Evolutionary conservation across 2,797 vertebrate genomes (phyloP).

Genomic region (Hirundo rustica): DNA sequence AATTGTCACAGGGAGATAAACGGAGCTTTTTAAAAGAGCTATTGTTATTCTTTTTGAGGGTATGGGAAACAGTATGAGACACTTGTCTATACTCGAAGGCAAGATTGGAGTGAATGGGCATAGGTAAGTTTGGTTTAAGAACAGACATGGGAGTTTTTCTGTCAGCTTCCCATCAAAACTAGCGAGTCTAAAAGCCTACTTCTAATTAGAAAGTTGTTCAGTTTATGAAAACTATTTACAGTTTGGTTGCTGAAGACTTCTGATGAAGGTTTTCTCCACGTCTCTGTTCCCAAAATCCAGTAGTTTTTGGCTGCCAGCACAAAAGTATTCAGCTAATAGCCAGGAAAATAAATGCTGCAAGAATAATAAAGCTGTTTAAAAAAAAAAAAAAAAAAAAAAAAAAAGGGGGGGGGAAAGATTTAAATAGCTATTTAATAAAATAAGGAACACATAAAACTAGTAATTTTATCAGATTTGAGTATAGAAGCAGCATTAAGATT

Average conservation of each 20-base stretch:
- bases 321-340: background rate
- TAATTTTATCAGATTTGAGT: background rate
- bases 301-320: background rate
- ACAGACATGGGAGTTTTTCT: background rate
- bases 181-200: background rate
- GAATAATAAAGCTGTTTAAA: background rate
- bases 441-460: background rate
- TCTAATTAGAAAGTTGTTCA: background rate
- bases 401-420: fast-evolving
- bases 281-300: background rate
- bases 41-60: background rate
- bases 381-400: background rate
- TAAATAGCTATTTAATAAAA: background rate
- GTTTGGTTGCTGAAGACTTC: background rate
- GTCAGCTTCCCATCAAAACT: background rate
- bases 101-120: background rate
- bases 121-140: background rate
- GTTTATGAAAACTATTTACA: background rate
- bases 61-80: background rate
- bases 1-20: background rate
- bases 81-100: background rate
- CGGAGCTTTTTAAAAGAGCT: background rate
- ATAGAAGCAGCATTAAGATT: background rate
- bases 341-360: background rate
- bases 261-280: background rate